A percentile compares a stretch with the other conserved stretches of the same genome.
Evolutionary conservation across 2,113 vertebrate genomes (phyloP).

Genomic region (Rhabdomys dilectus): DNA sequence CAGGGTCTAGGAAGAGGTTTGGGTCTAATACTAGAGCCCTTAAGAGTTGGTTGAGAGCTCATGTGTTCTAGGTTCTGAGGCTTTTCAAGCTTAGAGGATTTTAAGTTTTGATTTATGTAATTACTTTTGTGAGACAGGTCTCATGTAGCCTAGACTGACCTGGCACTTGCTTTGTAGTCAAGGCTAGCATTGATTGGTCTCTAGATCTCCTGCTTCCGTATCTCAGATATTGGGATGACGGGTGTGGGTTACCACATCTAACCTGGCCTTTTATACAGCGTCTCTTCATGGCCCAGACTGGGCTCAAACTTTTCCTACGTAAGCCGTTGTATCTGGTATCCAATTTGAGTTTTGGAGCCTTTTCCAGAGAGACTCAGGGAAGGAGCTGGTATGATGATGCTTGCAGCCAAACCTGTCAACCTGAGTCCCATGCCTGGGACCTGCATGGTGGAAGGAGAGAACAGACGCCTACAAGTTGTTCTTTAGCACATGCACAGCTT

Average conservation of each 20-base stretch:
- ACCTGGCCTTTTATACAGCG: background rate
- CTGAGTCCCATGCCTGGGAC: background rate
- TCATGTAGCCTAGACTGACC: background rate
- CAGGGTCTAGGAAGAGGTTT: background rate
- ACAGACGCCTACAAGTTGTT: background rate
- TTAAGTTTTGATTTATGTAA: background rate
- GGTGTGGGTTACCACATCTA: background rate
- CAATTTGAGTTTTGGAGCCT: background rate
- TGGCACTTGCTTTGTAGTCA: background rate
- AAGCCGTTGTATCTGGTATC: background rate
- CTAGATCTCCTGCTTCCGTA: background rate
- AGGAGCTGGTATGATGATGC: background rate
- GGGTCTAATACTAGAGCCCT: background rate
- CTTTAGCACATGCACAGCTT: background rate
- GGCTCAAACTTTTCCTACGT: background rate
- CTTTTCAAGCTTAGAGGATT: slow-evolving; percentile 47
- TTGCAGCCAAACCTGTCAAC: background rate
- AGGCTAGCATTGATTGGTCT: background rate
- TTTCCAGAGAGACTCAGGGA: slow-evolving; percentile 46
- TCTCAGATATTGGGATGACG: background rate
- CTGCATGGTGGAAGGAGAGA: background rate
- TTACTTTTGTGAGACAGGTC: background rate
- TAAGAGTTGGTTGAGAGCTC: slow-evolving; percentile 17
- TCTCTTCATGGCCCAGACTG: background rate
- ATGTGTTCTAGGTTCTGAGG: slow-evolving; percentile 41